Conservation (phyloP, 1,140 invertebrate genomes). For the Drosophila nikananu region DNA sequence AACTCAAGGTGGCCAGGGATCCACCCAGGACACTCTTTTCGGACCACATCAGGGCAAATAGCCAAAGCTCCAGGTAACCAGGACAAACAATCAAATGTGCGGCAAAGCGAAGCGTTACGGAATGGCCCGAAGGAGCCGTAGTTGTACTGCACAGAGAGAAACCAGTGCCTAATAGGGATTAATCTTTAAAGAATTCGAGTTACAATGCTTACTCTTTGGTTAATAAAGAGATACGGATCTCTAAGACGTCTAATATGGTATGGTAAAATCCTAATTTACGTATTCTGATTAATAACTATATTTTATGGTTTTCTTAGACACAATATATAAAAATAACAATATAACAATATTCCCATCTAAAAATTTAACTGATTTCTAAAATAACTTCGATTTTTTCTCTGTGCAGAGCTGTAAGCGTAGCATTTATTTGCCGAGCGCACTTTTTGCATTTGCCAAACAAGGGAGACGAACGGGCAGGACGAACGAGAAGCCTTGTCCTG, state of each 20-base stretch:
- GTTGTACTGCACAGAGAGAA: conserved; percentile 3
- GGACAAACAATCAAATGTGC: conserved; percentile 53
- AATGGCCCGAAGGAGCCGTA: conserved; percentile 14
- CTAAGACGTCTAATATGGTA: too few species aligned
- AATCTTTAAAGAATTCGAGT: background rate
- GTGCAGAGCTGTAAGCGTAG: conserved; percentile 26
- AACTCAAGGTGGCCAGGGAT: conserved; percentile 11
- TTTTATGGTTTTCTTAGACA: background rate
- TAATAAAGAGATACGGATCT: too few species aligned
- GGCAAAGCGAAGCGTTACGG: conserved; percentile 34
- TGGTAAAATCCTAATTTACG: too few species aligned
- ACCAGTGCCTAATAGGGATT: too few species aligned
- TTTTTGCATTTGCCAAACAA: conserved; percentile 76
- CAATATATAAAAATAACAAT: too few species aligned
- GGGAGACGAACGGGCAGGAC: conserved; percentile 33
- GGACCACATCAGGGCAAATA: conserved; percentile 52
- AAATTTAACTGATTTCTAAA: background rate
- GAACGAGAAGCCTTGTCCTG: conserved; percentile 18
- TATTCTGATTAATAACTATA: too few species aligned
- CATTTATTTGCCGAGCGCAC: conserved; percentile 63
- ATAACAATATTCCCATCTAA: background rate
- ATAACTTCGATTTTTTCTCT: background rate
- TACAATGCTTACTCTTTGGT: too few species aligned
- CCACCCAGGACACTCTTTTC: conserved; percentile 26
- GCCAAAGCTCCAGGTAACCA: conserved; percentile 36